Evolutionary conservation across 2,888 invertebrate genomes (phyloP).

Genomic region (Epinotia brunnichana): DNA sequence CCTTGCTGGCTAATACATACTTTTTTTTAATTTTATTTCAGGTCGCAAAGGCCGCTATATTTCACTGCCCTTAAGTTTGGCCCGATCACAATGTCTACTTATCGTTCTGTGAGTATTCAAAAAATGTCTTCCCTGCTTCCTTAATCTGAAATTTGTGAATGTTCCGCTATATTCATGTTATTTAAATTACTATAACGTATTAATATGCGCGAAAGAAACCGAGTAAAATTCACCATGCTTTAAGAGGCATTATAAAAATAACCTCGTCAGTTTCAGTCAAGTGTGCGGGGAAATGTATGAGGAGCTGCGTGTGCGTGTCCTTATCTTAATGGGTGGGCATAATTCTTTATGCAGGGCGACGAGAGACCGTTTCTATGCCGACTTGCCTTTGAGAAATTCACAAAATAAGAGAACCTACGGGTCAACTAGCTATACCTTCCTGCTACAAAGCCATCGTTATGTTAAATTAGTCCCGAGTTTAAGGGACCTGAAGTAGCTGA

Average conservation of each 20-base stretch:
- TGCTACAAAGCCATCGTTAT: background rate
- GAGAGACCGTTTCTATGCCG: slow-evolving; percentile 26
- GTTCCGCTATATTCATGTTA: slow-evolving; percentile 25
- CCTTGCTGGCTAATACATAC: background rate
- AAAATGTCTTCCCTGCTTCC: background rate
- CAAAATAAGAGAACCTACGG: slow-evolving; percentile 1
- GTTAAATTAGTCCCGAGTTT: background rate
- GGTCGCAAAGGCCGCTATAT: slow-evolving; percentile 72
- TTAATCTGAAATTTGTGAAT: background rate
- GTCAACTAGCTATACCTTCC: background rate
- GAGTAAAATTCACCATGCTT: slow-evolving; percentile 5
- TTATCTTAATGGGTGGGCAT: slow-evolving; percentile 40
- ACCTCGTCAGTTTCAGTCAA: slow-evolving; percentile 33
- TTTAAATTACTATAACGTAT: slow-evolving; percentile 2
- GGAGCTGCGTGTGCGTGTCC: slow-evolving; percentile 27
- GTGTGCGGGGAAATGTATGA: slow-evolving; percentile 30
- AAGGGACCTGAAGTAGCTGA: background rate
- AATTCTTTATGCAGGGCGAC: slow-evolving; percentile 39
- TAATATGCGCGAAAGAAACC: slow-evolving; percentile 12
- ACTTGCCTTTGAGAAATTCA: slow-evolving; percentile 27
- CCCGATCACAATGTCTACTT: slow-evolving; percentile 68
- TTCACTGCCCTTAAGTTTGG: slow-evolving; percentile 73
- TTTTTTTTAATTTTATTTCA: slow-evolving; percentile 58
- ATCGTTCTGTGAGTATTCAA: slow-evolving; percentile 64
- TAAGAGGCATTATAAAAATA: slow-evolving; percentile 22